These are phyloP conservation scores for Calidris pugnax DNA, from an alignment of 2,113 vertebrate species.

Conservation along the genomic window DNA sequence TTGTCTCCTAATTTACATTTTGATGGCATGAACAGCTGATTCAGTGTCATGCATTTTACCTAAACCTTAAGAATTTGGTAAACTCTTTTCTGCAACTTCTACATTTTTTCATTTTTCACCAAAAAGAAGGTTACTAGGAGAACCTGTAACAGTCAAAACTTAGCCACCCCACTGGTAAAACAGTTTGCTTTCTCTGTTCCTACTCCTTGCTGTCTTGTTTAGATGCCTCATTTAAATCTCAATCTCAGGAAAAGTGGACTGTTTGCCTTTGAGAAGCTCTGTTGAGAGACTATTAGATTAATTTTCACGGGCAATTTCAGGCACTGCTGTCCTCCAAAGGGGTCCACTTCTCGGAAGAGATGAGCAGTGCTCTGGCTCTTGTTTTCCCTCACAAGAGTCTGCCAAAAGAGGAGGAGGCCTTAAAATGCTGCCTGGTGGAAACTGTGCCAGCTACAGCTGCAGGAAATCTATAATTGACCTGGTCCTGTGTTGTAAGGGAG, in stretches of 20 bases:
- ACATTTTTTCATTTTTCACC: neutral
- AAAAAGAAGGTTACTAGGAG: neutral
- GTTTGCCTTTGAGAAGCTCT: neutral
- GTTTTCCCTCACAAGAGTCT: neutral
- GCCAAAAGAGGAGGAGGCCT: slow-evolving; percentile 7
- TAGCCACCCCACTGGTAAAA: neutral
- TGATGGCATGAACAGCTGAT: neutral
- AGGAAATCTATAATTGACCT: neutral
- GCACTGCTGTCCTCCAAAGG: neutral
- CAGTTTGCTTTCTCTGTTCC: neutral
- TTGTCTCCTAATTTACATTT: neutral
- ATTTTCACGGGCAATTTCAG: neutral
- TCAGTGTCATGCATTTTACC: neutral
- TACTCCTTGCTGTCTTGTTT: neutral
- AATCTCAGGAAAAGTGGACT: neutral
- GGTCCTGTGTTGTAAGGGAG: neutral
- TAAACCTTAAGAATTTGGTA: neutral
- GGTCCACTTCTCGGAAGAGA: neutral
- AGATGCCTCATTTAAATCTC: neutral
- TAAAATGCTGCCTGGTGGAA: neutral
- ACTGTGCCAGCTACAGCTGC: slow-evolving; percentile 16
- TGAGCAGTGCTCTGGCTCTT: neutral
- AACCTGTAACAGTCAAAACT: neutral
- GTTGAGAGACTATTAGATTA: neutral
- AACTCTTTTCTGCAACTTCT: neutral